Evolutionary conservation across 2,113 vertebrate species (phyloP), one percentile per base, ranked within the genome.

Genomic region (Ammodytes marinus): DNA sequence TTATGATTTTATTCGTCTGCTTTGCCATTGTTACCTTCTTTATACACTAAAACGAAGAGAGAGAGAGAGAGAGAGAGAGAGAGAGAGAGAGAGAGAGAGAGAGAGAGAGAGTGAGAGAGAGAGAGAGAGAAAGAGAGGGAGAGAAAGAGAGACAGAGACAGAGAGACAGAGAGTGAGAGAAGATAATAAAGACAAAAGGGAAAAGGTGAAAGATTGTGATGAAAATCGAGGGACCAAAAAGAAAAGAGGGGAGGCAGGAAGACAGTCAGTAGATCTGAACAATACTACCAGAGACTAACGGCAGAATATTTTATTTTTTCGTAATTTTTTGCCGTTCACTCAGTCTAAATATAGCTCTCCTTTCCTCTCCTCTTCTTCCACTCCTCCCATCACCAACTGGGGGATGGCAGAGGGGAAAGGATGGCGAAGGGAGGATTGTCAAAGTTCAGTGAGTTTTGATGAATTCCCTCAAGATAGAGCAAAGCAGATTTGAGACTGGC

Each of bases 291-390:
- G 52, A 88, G 70, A 88, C 86, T 79, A 84, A 74, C 58, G 73
- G 53, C 42, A 73, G 19, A 71, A 77, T 84, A 79, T 74, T 84
- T 64, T 81, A 14, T 72, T 76, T 75, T 39, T 72, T 80, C 27
- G 49, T 79, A 69, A 40, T 85, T 76, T 75, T 77, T 63, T 85
- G 69, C 81, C 57, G 65, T 86, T 89, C 46, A 60, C 19, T 69
- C 45, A 6, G 42, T 92, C 93, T 94, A 95, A 91, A 93, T 90
- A 91, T 94, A 95, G 88, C 82, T 86, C 73, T 72, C 57, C 82
- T 85, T 66, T 52, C 72, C 49, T 66, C 55, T 53, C 45, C 42
- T 65, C 39, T 40, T 58, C 66, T 82, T 40, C 77, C 76, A 71
- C 69, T 39, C 82, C 69, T 81, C 74, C 82, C 84, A 43, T 85